Evolutionary conservation across 1,140 invertebrate genomes (phyloP), one percentile per base, ranked within the genome.

Genomic region (Gerris buenoi): DNA sequence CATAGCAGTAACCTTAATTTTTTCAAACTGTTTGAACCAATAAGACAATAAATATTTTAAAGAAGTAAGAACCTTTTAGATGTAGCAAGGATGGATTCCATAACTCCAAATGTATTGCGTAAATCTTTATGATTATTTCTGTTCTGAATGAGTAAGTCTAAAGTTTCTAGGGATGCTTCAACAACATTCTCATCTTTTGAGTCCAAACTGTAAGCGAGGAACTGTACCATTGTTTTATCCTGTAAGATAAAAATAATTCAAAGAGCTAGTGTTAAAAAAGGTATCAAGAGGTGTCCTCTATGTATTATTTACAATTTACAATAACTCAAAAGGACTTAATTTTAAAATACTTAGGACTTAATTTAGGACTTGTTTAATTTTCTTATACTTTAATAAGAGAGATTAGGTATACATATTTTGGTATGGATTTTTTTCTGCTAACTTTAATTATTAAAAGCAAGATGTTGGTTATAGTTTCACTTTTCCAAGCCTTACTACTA

Each of bases 181-280:
- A 68, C 67, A 27, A 68, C 29, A 58, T 65, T 56, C 25, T 61
- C n/a, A 33, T 68, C 63, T n/a, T 65, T 61, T 3, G 63, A 63
- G 25, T 68, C 67, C 33, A 68, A 65, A 57, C 63, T 65, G 25
- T 68, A 68, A 22, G 67, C 67, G 15, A 68, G 62, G 28, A 68
- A 68, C 57, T 68, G 67, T 59, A 68, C 22, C 62, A 65, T 25
- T 23, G 67, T 68, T 68, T 65, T 68, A 61, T 68, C 67, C 67
- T 68, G 60, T 46, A 68, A 65, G 1, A n/a, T 10, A 61, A 3
- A 61, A 66, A 1, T 2, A 66, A 3, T 29, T n/a, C 29, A 25
- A 15, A n/a, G 33, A 63, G 15, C 15, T 22, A 25, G n/a, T 26
- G 2, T 15, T 10, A 18, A 66, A 60, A 27, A 66, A 62, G 14